Base-by-base conservation (phyloP, 2,113 vertebrate species). In the Ceyx margarethae region DNA sequence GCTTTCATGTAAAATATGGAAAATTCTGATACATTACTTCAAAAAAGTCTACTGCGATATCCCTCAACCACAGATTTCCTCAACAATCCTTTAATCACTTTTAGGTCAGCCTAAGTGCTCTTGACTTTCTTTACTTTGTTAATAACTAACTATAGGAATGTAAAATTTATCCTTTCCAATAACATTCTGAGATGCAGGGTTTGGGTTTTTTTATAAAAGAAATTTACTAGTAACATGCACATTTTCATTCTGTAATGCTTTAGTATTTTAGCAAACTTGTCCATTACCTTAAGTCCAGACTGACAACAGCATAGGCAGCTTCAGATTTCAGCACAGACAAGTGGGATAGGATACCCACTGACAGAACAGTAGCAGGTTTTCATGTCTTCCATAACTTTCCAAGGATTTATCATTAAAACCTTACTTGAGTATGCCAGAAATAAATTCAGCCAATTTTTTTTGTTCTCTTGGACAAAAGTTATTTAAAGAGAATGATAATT, bases 281-380 rank as follows among this genome's bases (percentile, higher is more conserved):
- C 62, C 69, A 72, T 16, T 64, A 50, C 42, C 87, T 73, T 62
- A 89, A 81, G 84, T 84, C 33, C 69, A 91, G 58, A 75, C 53
- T 79, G n/a, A 81, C 73, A 74, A 67, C 45, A 90, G 40, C 35
- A 77, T 25, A 74, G 40, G 23, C n/a, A 74, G 77, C 73, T 56
- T 94, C 85, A 66, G 65, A 81, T 91, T 95, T 91, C 80, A 90
- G 66, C 61, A 87, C 1, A 2, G 65, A 82, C 15, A 64, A 91
- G 18, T 42, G 26, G 53, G 66, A 82, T 1, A 57, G 57, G 22
- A 91, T 73, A 95, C 54, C 67, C 51, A 69, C 23, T 91, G 77
- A 94, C 45, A 86, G 62, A 90, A 86, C 73, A 90, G 89, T 90
- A 93, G 83, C 77, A 79, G 46, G 54, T 85, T 92, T 89, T 88